Conservation (phyloP, 92 coral and sea anemone species). For the Paramuricea clavata region DNA sequence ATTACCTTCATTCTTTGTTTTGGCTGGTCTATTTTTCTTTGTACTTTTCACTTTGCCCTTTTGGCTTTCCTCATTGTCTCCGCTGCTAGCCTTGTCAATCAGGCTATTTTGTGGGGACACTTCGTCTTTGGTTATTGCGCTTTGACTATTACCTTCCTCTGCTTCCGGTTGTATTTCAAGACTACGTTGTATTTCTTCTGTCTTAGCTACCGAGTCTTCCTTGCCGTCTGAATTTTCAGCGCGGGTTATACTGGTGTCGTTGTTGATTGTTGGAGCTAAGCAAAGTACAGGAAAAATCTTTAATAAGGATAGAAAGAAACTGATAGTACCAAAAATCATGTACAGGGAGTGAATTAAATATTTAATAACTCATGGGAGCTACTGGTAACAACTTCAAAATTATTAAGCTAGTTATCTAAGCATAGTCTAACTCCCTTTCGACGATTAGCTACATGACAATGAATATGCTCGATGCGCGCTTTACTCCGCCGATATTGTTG, state of each 20-base stretch:
- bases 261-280: neutral
- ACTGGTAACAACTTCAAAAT: too few species aligned
- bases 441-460: too few species aligned
- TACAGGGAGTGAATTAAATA: too few species aligned
- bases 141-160: constrained; percentile 23
- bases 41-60: constrained; percentile 26
- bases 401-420: too few species aligned
- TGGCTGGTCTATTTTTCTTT: neutral
- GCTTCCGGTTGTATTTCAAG: neutral
- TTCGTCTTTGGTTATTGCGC: neutral
- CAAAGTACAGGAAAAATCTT: too few species aligned
- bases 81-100: neutral
- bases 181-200: neutral
- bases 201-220: neutral
- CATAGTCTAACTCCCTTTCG: too few species aligned
- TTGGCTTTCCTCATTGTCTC: neutral
- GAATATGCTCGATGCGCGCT: too few species aligned
- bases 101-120: constrained; percentile 23
- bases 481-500: too few species aligned
- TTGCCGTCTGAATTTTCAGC: neutral
- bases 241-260: neutral
- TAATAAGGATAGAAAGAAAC: too few species aligned
- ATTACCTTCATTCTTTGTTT: neutral
- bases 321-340: too few species aligned
- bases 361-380: too few species aligned